Evolutionary conservation across 2,113 vertebrate genomes (phyloP).

Genomic region (Nannospalax galili): DNA sequence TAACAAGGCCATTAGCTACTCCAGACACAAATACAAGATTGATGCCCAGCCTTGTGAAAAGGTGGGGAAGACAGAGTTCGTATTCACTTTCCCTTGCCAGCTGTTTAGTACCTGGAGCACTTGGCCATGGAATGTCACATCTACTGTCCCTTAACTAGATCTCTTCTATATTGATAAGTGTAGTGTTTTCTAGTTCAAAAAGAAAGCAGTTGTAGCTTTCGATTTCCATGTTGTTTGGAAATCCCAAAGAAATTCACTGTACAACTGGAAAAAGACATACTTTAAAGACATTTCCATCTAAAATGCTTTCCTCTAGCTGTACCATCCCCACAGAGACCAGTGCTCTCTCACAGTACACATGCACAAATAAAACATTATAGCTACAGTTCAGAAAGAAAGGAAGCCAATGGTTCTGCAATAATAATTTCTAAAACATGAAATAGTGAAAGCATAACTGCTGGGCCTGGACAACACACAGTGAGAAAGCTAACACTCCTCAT

Average conservation of each 20-base stretch:
- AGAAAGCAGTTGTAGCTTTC: slow-evolving; percentile 30
- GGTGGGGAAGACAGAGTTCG: slow-evolving; percentile 54
- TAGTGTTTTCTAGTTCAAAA: slow-evolving; percentile 15
- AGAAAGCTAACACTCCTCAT: slow-evolving; percentile 35
- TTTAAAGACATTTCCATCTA: slow-evolving; percentile 78
- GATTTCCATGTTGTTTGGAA: slow-evolving; percentile 62
- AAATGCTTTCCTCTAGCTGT: slow-evolving; percentile 62
- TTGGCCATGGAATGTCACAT: background rate
- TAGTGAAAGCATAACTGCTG: background rate
- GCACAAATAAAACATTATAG: slow-evolving; percentile 64
- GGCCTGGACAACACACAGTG: background rate
- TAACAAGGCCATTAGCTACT: slow-evolving; percentile 53
- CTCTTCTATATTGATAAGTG: background rate
- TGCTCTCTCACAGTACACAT: slow-evolving; percentile 50
- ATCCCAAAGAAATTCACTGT: slow-evolving; percentile 41
- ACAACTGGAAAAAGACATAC: slow-evolving; percentile 66
- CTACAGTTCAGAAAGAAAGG: slow-evolving; percentile 59
- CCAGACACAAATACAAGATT: slow-evolving; percentile 75
- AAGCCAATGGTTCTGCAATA: slow-evolving; percentile 67
- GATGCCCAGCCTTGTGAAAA: slow-evolving; percentile 41
- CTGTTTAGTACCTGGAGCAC: slow-evolving; percentile 24
- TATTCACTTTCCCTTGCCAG: slow-evolving; percentile 60
- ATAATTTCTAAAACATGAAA: slow-evolving; percentile 56
- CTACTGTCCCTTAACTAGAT: background rate
- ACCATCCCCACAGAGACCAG: slow-evolving; percentile 76